Evolutionary conservation across 2,113 vertebrate genomes (phyloP).

Genomic region (Pluvianellus socialis): DNA sequence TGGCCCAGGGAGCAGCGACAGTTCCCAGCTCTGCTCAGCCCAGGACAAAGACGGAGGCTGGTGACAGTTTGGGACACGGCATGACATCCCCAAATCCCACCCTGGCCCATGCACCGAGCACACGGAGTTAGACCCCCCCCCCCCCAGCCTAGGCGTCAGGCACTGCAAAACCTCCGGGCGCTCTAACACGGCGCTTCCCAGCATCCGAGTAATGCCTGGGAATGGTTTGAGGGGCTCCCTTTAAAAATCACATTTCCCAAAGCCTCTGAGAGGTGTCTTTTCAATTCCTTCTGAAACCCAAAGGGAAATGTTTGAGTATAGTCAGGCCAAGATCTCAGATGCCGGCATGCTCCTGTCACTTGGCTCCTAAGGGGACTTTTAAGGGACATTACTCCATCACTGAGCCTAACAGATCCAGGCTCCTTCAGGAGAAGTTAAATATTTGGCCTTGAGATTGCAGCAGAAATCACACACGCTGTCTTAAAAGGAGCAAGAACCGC

Average conservation of each 20-base stretch:
- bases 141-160: not conserved
- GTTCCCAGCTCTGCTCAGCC: not conserved
- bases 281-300: not conserved
- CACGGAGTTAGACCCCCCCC: not conserved
- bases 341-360: not conserved
- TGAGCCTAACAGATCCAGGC: not conserved
- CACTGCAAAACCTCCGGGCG: not conserved
- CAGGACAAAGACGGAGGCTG: not conserved
- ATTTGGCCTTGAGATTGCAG: not conserved
- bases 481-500: not conserved
- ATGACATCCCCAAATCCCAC: not conserved
- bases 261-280: not conserved
- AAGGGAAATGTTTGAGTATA: not conserved
- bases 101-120: rapidly evolving
- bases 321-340: not conserved
- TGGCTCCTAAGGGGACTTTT: not conserved
- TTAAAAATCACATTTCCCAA: not conserved
- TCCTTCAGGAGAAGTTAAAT: not conserved
- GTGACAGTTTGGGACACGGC: rapidly evolving
- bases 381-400: not conserved
- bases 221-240: not conserved
- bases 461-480: not conserved
- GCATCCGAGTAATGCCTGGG: not conserved
- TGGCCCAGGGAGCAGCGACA: not conserved
- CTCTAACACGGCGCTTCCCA: not conserved